Evolutionary conservation across 2,113 vertebrate species (phyloP).

Genomic region (Brevimyrus niger): DNA sequence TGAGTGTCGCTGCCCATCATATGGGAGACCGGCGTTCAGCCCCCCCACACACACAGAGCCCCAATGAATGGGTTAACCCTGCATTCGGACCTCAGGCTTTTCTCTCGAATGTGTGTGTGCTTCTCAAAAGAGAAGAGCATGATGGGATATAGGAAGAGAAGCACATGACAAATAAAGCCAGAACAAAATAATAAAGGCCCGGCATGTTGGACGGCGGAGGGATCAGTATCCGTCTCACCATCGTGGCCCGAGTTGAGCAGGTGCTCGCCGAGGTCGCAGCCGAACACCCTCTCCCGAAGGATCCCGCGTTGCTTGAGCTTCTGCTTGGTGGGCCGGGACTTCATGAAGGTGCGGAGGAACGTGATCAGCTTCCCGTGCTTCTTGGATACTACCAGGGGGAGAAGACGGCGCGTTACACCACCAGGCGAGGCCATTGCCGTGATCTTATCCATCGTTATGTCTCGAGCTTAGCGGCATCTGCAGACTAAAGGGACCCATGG

Average conservation of each 20-base stretch:
- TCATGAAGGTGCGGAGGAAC: constrained; percentile 97
- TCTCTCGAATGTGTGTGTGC: not conserved
- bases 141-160: not conserved
- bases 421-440: not conserved
- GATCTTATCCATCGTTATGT: not conserved
- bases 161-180: not conserved
- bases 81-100: not conserved
- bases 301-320: constrained; percentile 96
- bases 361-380: constrained; percentile 99
- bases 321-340: constrained; percentile 96
- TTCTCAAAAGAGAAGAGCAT: not conserved
- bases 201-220: no score
- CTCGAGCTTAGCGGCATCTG: not conserved
- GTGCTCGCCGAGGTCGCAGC: constrained; percentile 94
- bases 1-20: not conserved
- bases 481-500: not conserved
- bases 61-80: not conserved
- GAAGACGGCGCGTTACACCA: not conserved
- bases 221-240: constrained; percentile 58
- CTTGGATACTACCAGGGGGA: constrained; percentile 79
- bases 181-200: not conserved
- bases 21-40: not conserved
- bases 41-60: not conserved
- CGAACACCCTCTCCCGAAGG: constrained; percentile 94
- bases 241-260: constrained; percentile 95